These are phyloP conservation scores for Drosophila mojavensis DNA, from an alignment of 1,140 invertebrate species.

Conservation along the genomic window DNA sequence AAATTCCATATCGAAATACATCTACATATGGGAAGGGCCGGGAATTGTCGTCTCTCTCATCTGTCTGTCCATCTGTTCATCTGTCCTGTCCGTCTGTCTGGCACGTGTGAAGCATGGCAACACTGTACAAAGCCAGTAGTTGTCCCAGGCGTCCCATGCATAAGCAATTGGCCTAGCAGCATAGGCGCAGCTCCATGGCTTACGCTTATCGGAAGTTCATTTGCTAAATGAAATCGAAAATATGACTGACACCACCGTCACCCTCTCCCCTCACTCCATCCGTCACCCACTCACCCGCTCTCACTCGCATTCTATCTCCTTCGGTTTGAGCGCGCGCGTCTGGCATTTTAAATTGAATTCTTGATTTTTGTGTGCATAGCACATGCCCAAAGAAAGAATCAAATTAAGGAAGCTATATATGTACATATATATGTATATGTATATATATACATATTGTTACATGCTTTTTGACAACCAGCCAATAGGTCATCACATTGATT, in stretches of 20 bases:
- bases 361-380: slow-evolving; percentile 11
- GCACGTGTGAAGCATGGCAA: slow-evolving; percentile 69
- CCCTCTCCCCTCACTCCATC: neutral
- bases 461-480: neutral
- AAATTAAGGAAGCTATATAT: slow-evolving; percentile 18
- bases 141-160: slow-evolving; percentile 41
- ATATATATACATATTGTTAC: neutral
- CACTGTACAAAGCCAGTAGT: slow-evolving; percentile 9
- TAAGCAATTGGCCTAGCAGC: slow-evolving; percentile 38
- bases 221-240: slow-evolving; percentile 68
- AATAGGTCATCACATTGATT: neutral
- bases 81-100: slow-evolving; percentile 13
- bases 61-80: neutral
- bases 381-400: slow-evolving; percentile 20
- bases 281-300: neutral
- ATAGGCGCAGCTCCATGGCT: slow-evolving; percentile 2
- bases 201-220: slow-evolving; percentile 65
- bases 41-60: no score
- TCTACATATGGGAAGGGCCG: slow-evolving; percentile 4
- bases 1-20: slow-evolving; percentile 44
- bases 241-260: slow-evolving; percentile 1
- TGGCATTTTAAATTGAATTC: slow-evolving; percentile 43
- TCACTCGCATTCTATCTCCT: no score
- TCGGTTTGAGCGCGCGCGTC: neutral
- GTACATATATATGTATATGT: neutral